Base-by-base conservation (phyloP, 2,113 vertebrate species). In the Dromiciops gliroides region DNA sequence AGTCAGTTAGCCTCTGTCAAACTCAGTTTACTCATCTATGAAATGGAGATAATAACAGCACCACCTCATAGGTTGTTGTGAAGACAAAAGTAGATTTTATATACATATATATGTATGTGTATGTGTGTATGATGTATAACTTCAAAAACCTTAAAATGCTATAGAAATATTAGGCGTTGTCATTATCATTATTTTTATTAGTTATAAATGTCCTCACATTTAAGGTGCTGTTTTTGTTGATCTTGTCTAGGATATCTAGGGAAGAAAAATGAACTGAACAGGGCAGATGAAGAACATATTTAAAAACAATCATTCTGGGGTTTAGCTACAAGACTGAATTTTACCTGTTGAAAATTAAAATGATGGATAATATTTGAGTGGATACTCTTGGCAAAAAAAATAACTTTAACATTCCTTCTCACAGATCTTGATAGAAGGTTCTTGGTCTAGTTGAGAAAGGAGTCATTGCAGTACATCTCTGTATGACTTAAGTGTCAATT, bases 401-500 rank as follows among this genome's bases (percentile, higher is more conserved):
- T 49, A 89, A 48, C 60, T 52, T 93, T 67, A 90, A 93, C 90
- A 90, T 95, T 51, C 92, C 67, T 92, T 96, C 95, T 95, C 95
- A 96, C 48, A 95, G 92, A 97, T 96, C 93, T 93, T 93, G 91
- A 92, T 94, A 96, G 94, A 97, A 95, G 92, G 91, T 90, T 97
- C 94, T 90, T 53, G 52, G 89, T 94, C 94, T 94, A 91, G 90
- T 97, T 93, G 95, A 96, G 94, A 94, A 95, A 95, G 56, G 96
- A 97, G 94, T 93, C 89, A 83, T 51, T 95, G 95, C 56, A 48
- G 94, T 90, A 51, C 50, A 49, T 97, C 96, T 94, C 97, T 94
- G 95, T 96, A 93, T 95, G 95, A 97, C 92, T 96, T 96, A 96
- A 94, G 96, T 96, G 91, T 93, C 96, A 97, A 97, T 96, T 97